phyloP scores from a whole-genome alignment of 2,888 invertebrate species.

The Pterostichus niger region DNA sequence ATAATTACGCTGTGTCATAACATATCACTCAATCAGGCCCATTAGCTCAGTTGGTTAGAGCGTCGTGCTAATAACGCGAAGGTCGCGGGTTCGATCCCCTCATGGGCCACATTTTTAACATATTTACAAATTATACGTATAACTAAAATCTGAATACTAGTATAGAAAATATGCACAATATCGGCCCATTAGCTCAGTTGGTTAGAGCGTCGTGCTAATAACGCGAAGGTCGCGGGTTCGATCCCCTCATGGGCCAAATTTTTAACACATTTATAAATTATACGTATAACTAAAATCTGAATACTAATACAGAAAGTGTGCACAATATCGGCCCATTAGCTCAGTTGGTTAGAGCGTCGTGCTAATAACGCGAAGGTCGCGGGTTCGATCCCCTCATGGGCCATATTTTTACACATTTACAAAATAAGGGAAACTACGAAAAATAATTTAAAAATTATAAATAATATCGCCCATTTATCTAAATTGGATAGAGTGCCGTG shows the following conservation, averaged over 20 bases:
- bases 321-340: constrained; percentile 75
- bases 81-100: constrained; percentile 88
- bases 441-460: no score
- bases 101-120: constrained; percentile 80
- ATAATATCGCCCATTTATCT: constrained; percentile 82
- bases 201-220: constrained; percentile 89
- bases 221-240: constrained; percentile 88
- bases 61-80: constrained; percentile 89
- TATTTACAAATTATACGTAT: no score
- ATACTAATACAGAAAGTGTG: no score
- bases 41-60: constrained; percentile 89
- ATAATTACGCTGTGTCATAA: not conserved
- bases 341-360: constrained; percentile 89
- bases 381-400: constrained; percentile 88
- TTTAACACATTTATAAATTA: not conserved
- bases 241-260: constrained; percentile 85
- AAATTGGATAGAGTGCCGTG: constrained; percentile 89
- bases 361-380: constrained; percentile 88
- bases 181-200: constrained; percentile 82
- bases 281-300: no score
- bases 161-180: no score
- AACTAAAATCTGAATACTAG: no score
- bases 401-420: constrained; percentile 74
- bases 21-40: constrained; percentile 77
- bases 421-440: not conserved